Evolutionary conservation across 2,113 vertebrate genomes (phyloP).

Genomic region (Seriola dumerili): DNA sequence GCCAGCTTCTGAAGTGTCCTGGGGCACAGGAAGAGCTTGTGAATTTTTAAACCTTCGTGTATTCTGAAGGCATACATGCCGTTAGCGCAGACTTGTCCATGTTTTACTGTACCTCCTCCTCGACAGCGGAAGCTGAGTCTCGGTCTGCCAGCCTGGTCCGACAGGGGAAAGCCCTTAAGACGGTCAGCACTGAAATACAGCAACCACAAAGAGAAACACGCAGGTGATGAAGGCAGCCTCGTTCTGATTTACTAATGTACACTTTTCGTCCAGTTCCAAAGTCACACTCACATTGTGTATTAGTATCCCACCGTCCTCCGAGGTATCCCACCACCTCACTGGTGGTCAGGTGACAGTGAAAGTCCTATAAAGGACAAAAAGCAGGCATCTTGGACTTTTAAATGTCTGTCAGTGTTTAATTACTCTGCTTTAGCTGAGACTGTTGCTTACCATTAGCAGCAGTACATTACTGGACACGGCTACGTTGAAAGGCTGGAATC

Average conservation of each 20-base stretch:
- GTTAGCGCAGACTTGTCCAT: not conserved
- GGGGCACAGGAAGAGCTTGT: not conserved
- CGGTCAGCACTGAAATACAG: constrained; percentile 89
- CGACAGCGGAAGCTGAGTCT: constrained; percentile 86
- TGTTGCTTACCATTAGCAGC: constrained; percentile 89
- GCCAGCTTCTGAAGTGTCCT: not conserved
- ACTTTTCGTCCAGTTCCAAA: not conserved
- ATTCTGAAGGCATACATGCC: not conserved
- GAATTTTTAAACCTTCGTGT: constrained; percentile 9
- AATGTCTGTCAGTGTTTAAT: not conserved
- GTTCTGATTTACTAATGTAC: accelerated
- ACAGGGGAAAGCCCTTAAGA: constrained; percentile 94
- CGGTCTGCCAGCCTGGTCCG: constrained; percentile 90
- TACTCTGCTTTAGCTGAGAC: not conserved
- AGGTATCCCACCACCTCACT: constrained; percentile 97
- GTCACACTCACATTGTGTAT: constrained; percentile 89
- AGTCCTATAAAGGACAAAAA: constrained; percentile 84
- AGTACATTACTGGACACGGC: constrained; percentile 96
- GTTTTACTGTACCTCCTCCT: constrained; percentile 90
- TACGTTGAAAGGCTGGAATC: constrained; percentile 98
- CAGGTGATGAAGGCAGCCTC: not conserved
- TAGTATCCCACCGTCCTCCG: constrained; percentile 97
- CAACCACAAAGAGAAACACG: not conserved
- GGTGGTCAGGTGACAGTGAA: constrained; percentile 95
- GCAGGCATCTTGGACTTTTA: not conserved